A percentile compares a stretch with the other conserved stretches of the same genome.
phyloP scores from a whole-genome alignment of 2,888 invertebrate genomes.

The Lithophane socia region DNA sequence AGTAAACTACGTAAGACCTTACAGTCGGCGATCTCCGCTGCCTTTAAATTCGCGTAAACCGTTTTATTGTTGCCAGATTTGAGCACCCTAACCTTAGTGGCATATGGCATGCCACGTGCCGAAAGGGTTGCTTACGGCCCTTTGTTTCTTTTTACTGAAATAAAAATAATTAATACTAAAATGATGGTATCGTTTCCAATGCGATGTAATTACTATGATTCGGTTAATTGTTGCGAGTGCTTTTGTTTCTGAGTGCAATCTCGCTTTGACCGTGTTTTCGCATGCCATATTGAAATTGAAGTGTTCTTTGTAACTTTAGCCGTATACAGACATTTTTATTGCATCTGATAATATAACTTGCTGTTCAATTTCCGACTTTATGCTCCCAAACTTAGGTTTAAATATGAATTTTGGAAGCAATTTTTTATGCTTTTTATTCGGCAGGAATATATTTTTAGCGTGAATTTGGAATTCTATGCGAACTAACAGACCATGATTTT shows the following conservation, averaged over 20 bases:
- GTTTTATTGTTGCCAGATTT: constrained; percentile 70
- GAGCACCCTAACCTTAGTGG: constrained; percentile 72
- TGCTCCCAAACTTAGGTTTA: constrained; percentile 51
- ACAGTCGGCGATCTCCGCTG: constrained; percentile 59
- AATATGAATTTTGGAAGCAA: constrained; percentile 44
- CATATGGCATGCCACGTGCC: constrained; percentile 86
- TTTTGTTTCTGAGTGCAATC: constrained; percentile 83
- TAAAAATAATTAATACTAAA: constrained; percentile 79
- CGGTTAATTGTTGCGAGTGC: constrained; percentile 86
- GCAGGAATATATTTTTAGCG: constrained; percentile 63
- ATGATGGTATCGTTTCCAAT: constrained; percentile 88
- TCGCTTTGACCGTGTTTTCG: constrained; percentile 87
- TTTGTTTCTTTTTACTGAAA: constrained; percentile 81
- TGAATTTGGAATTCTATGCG: constrained; percentile 71
- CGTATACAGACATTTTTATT: constrained; percentile 70
- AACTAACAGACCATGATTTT: constrained; percentile 73
- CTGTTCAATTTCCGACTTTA: constrained; percentile 67
- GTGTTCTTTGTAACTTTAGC: constrained; percentile 74
- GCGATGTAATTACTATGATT: constrained; percentile 87
- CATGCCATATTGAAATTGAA: constrained; percentile 86
- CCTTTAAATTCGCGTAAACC: constrained; percentile 67
- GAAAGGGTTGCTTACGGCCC: constrained; percentile 79
- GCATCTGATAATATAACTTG: constrained; percentile 61
- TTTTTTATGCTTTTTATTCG: constrained; percentile 63
- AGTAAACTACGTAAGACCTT: constrained; percentile 50